Base-by-base conservation (phyloP, 2,113 vertebrate species). In the Chaetodon auriga region DNA sequence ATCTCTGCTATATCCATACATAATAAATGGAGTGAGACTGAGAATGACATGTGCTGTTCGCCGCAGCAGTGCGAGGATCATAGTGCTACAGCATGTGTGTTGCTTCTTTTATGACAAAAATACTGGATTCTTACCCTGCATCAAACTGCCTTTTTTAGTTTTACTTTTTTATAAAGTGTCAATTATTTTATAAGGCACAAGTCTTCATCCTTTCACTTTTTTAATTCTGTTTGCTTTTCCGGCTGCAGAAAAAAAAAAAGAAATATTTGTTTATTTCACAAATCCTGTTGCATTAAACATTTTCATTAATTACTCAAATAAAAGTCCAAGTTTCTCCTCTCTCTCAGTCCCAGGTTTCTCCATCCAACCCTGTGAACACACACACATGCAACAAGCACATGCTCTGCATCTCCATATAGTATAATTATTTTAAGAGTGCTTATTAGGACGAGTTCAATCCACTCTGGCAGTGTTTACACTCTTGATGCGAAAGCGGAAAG, bases 391-490 rank as follows among this genome's bases (percentile, higher is more conserved):
- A 71, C 19, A 43, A 46, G 51, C 43, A 53, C 49, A 81, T 5
- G 19, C 19, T 30, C n/a, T 6, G 15, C 6, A 68, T 51, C 36
- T 45, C 36, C 25, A 64, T 23, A 7, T 15, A 35, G 41, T 63
- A 43, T 85, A 69, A 82, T 91, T 87, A 76, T 57, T 71, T 15
- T 57, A 76, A 81, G 74, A 69, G 75, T 61, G 49, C 85, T 86
- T 82, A 62, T 83, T 85, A 58, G 38, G 58, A 70, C 23, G 65
- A 87, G 85, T 88, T 92, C 85, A 81, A 41, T 68, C 88, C 68
- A 74, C 80, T 86, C 78, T 25, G 55, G 82, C 75, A 46, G 53
- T 91, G 90, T 93, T 89, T 90, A 86, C 87, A 49, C 84, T 83
- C 81, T 86, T 43, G 1, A 36, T 80, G 82, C 68, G 55, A 64